phyloP scores from a whole-genome alignment of 2,888 invertebrate species.

The Netelia melanura region DNA sequence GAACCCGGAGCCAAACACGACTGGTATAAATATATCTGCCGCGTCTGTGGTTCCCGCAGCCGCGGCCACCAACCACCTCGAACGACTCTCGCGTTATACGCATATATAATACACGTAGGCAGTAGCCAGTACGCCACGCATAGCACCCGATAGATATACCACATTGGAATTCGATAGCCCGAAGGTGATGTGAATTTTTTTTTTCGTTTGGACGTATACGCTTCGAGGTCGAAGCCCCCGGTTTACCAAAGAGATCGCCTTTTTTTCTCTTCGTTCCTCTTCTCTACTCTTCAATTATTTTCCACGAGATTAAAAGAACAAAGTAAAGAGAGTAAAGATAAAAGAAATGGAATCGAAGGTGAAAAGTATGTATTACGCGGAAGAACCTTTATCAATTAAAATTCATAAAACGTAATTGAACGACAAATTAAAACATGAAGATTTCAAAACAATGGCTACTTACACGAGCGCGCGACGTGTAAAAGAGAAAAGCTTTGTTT shows the following conservation, averaged over 20 bases:
- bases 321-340: too few species aligned
- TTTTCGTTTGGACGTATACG: conserved; percentile 20
- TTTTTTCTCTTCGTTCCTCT: neutral
- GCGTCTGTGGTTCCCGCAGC: conserved; percentile 63
- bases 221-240: conserved; percentile 1
- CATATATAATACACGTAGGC: conserved; percentile 15
- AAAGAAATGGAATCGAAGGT: too few species aligned
- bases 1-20: neutral
- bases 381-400: too few species aligned
- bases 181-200: conserved; percentile 54
- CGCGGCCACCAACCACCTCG: conserved; percentile 51
- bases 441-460: too few species aligned
- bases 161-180: conserved; percentile 65
- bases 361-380: too few species aligned
- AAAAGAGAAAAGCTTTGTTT: too few species aligned
- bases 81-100: conserved; percentile 49
- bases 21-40: conserved; percentile 21
- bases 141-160: conserved; percentile 59
- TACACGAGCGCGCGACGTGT: too few species aligned
- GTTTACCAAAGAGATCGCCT: conserved; percentile 7
- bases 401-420: too few species aligned
- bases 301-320: neutral
- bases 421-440: too few species aligned
- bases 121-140: conserved; percentile 39
- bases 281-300: conserved; percentile 10